Conservation (phyloP, 2,888 invertebrate genomes). For the Agriopis marginaria region DNA sequence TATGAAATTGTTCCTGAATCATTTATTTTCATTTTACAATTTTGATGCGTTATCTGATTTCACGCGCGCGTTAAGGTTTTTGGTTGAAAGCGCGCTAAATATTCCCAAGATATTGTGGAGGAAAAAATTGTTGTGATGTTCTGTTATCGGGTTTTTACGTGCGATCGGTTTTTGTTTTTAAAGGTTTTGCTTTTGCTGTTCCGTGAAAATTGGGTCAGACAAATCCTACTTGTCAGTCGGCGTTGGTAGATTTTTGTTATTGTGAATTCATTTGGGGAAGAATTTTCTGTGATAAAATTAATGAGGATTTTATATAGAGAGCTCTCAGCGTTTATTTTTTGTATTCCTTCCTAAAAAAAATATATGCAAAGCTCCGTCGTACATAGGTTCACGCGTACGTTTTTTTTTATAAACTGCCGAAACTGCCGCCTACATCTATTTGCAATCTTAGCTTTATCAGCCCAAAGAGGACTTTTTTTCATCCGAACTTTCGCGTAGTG, state of each 20-base stretch:
- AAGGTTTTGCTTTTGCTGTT: conserved; percentile 1
- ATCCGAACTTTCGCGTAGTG: too few species aligned
- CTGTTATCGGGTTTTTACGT: conserved; percentile 10
- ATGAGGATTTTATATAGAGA: neutral
- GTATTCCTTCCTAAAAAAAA: too few species aligned
- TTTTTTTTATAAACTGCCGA: too few species aligned
- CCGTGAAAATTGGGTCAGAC: neutral
- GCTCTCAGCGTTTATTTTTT: neutral
- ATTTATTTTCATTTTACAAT: conserved; percentile 45
- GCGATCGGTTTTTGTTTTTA: conserved; percentile 15
- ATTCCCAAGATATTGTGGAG: conserved; percentile 1
- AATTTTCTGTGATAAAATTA: neutral
- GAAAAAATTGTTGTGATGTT: conserved; percentile 14
- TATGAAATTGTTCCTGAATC: conserved; percentile 45
- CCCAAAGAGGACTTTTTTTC: too few species aligned
- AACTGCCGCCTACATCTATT: too few species aligned
- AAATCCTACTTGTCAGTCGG: conserved; percentile 11
- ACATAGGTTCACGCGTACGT: too few species aligned
- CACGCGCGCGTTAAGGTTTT: conserved; percentile 21
- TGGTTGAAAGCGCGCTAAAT: conserved; percentile 20
- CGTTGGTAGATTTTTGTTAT: neutral
- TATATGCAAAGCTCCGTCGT: too few species aligned
- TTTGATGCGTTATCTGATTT: conserved; percentile 42
- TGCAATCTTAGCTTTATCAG: too few species aligned
- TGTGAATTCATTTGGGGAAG: neutral